Evolutionary conservation across 2,113 vertebrate genomes (phyloP), one percentile per base, ranked within the genome.

Genomic region (Mellivora capensis): DNA sequence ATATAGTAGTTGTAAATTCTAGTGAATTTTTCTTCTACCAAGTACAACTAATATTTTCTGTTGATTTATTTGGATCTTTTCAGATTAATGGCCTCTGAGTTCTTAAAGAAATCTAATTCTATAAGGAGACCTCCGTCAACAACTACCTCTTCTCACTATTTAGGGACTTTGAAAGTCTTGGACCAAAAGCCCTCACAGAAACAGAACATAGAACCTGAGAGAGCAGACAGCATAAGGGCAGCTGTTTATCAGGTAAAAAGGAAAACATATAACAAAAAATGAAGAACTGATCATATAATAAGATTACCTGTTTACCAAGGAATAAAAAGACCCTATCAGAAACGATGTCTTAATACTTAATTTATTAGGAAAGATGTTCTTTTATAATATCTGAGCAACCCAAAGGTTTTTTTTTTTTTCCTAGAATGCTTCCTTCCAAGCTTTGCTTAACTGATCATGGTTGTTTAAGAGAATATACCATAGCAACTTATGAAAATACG

Each of bases 201-300:
- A 39, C 98, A 98, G 27, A 98, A 42, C 21, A 25, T 98, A 49
- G 98, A 99, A 71, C 97, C 98, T 59, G 98, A 98, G 87, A 95
- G 94, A 90, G 98, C 99, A 54, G 99, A 99, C 98, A 98, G 98
- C 18, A 96, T 99, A 85, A 98, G 99, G 98, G 99, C 99, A 94
- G 98, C 99, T 54, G 98, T 99, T 98, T 99, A 99, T 97, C 99
- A 99, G 99, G 99, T 99, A 98, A 96, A 74, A 62, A 52, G 76
- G 18, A 91, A 96, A 97, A 18, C 4, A 23, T 14, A 8, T 20
- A 27, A 61, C 9, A 4, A 42, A 42, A 83, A 42, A 37, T 84
- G 5, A 61, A 82, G 3, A 84, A 49, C 3, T n/a, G 13, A 54
- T 67, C 14, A 52, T 2, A 15, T 79, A 34, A 9, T 61, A 76